A percentile compares a stretch with the other conserved stretches of the same genome.
These are phyloP conservation scores for Lycophotia porphyrea DNA, from an alignment of 2,888 invertebrate genomes.

Conservation along the genomic window DNA sequence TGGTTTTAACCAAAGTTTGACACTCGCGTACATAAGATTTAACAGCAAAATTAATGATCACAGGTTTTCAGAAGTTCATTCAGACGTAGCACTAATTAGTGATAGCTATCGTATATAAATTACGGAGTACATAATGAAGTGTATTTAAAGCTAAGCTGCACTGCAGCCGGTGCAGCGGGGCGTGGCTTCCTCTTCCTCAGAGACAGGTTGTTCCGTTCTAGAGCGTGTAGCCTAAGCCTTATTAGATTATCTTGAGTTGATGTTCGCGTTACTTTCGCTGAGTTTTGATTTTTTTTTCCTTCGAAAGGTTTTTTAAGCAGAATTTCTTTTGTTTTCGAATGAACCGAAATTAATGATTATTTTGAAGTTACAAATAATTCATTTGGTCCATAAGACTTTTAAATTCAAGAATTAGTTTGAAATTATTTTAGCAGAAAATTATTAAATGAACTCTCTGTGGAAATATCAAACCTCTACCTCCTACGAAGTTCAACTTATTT, in stretches of 20 bases:
- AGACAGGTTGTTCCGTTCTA: constrained; percentile 45
- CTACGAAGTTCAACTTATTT: too few relatives aligned
- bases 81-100: not conserved
- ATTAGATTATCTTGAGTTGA: constrained; percentile 18
- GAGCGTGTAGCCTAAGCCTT: not conserved
- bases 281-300: too few relatives aligned
- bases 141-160: constrained; percentile 10
- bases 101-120: not conserved
- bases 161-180: constrained; percentile 27
- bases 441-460: too few relatives aligned
- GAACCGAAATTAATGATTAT: too few relatives aligned
- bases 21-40: not conserved
- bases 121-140: constrained; percentile 9
- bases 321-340: too few relatives aligned
- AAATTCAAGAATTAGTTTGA: too few relatives aligned
- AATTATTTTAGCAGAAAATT: too few relatives aligned
- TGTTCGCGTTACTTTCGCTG: not conserved
- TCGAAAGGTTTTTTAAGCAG: too few relatives aligned
- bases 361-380: too few relatives aligned
- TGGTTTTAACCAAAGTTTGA: not conserved
- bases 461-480: too few relatives aligned
- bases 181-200: constrained; percentile 52
- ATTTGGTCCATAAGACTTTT: too few relatives aligned
- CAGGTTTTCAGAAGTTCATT: not conserved
- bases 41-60: not conserved